Conservation (phyloP, 2,113 vertebrate species). For the Tachuris rubrigastra region DNA sequence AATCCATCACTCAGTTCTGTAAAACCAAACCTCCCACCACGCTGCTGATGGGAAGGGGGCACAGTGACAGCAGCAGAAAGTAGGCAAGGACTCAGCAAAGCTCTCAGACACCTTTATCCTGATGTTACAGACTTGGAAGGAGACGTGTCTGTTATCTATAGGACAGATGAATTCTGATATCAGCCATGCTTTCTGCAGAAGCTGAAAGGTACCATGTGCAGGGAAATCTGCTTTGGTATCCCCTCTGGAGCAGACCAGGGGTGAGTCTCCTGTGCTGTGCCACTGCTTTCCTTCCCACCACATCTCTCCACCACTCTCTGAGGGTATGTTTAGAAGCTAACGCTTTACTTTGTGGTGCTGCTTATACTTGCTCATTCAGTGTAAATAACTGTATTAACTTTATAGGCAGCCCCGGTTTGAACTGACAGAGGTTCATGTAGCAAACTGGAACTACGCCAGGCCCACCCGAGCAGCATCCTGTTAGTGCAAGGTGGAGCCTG, state of each 20-base stretch:
- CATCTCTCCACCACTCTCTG: not conserved
- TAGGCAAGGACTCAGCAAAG: not conserved
- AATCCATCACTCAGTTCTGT: not conserved
- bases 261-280: not conserved
- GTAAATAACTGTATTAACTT: constrained; percentile 61
- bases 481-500: constrained; percentile 17
- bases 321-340: constrained; percentile 42
- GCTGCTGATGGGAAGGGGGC: not conserved
- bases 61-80: not conserved
- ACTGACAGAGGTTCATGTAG: constrained; percentile 40
- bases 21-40: not conserved
- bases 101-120: not conserved
- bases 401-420: not conserved
- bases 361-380: constrained; percentile 47
- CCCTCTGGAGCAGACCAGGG: not conserved
- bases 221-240: not conserved
- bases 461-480: constrained; percentile 34
- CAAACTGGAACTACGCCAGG: not conserved
- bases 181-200: not conserved
- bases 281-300: not conserved
- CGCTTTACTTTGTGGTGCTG: not conserved
- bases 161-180: not conserved
- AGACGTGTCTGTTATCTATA: not conserved
- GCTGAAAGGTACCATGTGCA: not conserved
- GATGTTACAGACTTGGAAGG: not conserved